Percentiles rank a stretch among this genome's conserved stretches.
These are phyloP conservation scores for Syngnathus typhle DNA, from an alignment of 2,113 vertebrate genomes.

Conservation along the genomic window DNA sequence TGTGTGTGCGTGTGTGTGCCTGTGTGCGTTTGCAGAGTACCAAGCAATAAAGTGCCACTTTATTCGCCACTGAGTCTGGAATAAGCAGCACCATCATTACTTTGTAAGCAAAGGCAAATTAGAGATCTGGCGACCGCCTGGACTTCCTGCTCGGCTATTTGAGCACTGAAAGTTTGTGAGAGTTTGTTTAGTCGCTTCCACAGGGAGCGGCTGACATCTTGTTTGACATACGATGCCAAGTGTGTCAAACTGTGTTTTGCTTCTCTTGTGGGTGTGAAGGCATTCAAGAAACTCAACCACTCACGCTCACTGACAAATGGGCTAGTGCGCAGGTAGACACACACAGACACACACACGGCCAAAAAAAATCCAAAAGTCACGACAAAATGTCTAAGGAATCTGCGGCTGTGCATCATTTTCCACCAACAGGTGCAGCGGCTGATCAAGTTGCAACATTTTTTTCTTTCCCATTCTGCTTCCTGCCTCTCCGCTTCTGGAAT, in stretches of 20 bases:
- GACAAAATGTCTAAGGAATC: neutral
- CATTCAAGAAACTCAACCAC: conserved; percentile 86
- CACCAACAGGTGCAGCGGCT: conserved; percentile 83
- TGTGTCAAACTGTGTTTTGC: conserved; percentile 44
- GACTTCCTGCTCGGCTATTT: neutral
- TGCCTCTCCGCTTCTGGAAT: conserved; percentile 57
- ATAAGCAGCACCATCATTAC: neutral
- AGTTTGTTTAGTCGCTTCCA: conserved; percentile 32
- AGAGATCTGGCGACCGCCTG: neutral
- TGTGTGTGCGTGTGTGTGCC: too few relatives aligned
- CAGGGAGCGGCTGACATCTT: conserved; percentile 42
- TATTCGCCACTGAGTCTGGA: too few relatives aligned
- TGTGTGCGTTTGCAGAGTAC: too few relatives aligned
- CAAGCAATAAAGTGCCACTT: too few relatives aligned
- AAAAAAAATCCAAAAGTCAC: neutral
- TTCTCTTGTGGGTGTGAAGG: conserved; percentile 68
- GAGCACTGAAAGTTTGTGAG: neutral
- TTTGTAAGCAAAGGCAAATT: neutral
- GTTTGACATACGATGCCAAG: conserved; percentile 56
- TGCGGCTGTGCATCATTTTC: conserved; percentile 4
- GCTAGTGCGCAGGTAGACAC: conserved; percentile 82
- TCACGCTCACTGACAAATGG: conserved; percentile 69
- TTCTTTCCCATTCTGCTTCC: conserved; percentile 32
- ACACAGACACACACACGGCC: neutral
- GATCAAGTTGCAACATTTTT: conserved; percentile 81